Evolutionary conservation across 2,888 invertebrate genomes (phyloP).

Genomic region (Eurytoma californica): DNA sequence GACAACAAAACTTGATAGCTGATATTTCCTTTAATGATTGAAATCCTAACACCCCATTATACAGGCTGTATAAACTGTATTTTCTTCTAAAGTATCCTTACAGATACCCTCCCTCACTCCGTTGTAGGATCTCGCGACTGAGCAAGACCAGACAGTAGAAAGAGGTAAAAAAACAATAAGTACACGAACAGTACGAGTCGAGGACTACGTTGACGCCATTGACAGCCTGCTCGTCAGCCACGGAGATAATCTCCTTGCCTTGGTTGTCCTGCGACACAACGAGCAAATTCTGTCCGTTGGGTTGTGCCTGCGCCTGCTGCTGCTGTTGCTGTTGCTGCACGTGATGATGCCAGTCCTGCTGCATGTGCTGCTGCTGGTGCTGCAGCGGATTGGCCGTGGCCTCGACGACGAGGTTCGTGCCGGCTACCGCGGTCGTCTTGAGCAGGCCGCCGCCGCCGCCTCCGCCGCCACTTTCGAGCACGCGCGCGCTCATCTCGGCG

Average conservation of each 20-base stretch:
- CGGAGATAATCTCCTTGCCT: constrained; percentile 63
- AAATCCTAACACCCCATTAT: neutral
- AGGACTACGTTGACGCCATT: constrained; percentile 63
- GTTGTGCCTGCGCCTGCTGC: constrained; percentile 8
- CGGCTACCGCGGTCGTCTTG: constrained; percentile 51
- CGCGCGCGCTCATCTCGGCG: constrained; percentile 54
- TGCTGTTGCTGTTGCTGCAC: constrained; percentile 4
- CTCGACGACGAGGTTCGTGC: constrained; percentile 50
- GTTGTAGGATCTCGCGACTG: no score
- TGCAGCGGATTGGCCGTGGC: constrained; percentile 50
- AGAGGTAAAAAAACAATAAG: constrained; percentile 44
- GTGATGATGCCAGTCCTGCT: constrained; percentile 25
- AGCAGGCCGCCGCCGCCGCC: constrained; percentile 33
- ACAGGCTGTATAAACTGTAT: no score
- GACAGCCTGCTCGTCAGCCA: constrained; percentile 64
- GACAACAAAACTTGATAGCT: no score
- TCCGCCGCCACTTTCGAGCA: constrained; percentile 13
- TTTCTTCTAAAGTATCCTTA: neutral
- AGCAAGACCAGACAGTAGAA: neutral
- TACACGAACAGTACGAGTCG: constrained; percentile 69
- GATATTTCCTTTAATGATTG: neutral
- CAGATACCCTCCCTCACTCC: neutral
- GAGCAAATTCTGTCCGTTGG: constrained; percentile 52
- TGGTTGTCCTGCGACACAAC: constrained; percentile 65
- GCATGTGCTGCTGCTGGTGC: constrained; percentile 42